Conservation (phyloP, 64 coral and sea anemone genomes). For the Actinia equina region DNA sequence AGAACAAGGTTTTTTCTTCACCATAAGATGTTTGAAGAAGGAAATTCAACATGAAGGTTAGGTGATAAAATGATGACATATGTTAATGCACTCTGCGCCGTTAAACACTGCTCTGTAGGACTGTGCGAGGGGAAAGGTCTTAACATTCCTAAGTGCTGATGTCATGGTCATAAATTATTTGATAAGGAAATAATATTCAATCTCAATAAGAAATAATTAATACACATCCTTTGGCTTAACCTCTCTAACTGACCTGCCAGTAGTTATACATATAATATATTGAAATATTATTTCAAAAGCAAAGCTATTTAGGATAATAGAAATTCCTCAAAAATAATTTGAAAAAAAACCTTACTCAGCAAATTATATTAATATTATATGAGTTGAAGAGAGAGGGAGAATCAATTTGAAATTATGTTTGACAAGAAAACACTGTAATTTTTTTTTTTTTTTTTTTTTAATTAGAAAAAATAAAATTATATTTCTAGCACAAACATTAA, state of each 20-base stretch:
- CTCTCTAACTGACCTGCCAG: background rate
- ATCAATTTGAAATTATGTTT: background rate
- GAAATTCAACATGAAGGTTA: background rate
- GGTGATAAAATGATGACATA: background rate
- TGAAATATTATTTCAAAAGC: background rate
- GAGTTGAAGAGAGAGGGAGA: background rate
- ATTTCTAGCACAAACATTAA: background rate
- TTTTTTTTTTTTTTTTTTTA: background rate
- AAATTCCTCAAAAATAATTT: background rate
- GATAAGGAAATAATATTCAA: conserved; percentile 7
- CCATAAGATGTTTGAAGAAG: background rate
- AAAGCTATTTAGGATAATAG: background rate
- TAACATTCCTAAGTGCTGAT: background rate
- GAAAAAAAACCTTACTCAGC: too few relatives aligned
- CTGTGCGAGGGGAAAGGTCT: background rate
- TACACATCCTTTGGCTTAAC: background rate
- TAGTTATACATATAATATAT: background rate
- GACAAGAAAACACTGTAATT: background rate
- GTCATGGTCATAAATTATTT: background rate
- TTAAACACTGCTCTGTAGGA: background rate
- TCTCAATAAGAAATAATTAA: background rate
- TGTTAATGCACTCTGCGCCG: background rate
- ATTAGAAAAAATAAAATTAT: background rate
- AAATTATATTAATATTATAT: background rate
- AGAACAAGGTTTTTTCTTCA: background rate